These are phyloP conservation scores for Palythoa caribaeorum DNA, from an alignment of 92 coral and sea anemone species.

Conservation along the genomic window DNA sequence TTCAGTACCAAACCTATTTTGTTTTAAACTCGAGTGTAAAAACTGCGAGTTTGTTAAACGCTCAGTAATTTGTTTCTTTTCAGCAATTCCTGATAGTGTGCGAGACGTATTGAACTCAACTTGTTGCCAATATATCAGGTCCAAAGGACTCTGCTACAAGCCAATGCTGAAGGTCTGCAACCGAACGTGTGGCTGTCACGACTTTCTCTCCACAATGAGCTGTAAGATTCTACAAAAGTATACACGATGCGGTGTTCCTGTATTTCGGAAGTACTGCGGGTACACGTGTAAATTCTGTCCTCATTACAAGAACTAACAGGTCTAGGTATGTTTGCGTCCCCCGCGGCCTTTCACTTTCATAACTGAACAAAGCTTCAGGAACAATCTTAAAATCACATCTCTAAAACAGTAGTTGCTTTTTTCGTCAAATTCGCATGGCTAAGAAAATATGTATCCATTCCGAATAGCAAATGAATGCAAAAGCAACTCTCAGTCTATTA, in stretches of 20 bases:
- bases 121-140: slow-evolving; percentile 1
- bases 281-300: no score
- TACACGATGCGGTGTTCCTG: background rate
- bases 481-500: no score
- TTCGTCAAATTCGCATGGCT: no score
- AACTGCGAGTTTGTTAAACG: background rate
- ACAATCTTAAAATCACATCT: no score
- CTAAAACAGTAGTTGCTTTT: no score
- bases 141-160: background rate
- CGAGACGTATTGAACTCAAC: background rate
- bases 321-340: no score
- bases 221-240: background rate
- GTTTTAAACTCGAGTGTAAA: background rate
- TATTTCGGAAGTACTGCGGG: slow-evolving; percentile 6
- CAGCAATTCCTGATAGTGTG: background rate
- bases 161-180: background rate
- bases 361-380: no score
- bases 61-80: background rate
- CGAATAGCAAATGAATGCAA: no score
- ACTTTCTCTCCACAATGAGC: background rate
- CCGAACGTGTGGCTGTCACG: slow-evolving; percentile 9
- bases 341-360: no score
- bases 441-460: no score
- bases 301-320: background rate
- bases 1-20: background rate